These are phyloP conservation scores for Cheirogaleus medius DNA, from an alignment of 2,113 vertebrate genomes.

Conservation along the genomic window DNA sequence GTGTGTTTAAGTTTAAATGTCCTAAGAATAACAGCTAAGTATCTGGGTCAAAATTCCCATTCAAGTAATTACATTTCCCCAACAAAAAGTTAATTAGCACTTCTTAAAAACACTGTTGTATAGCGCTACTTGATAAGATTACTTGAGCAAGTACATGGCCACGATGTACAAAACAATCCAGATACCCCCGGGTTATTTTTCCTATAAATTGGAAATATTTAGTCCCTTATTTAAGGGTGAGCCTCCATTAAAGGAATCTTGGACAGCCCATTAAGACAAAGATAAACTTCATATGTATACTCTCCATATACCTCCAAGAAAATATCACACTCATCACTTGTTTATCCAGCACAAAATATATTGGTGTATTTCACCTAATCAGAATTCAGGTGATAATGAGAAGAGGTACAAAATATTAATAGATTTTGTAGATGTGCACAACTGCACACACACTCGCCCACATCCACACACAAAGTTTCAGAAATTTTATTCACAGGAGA, in stretches of 20 bases:
- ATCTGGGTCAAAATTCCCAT: slow-evolving; percentile 66
- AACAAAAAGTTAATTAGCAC: slow-evolving; percentile 63
- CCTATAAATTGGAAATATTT: neutral
- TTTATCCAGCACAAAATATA: neutral
- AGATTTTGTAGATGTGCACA: neutral
- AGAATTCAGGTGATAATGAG: neutral
- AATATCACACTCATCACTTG: neutral
- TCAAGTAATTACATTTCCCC: slow-evolving; percentile 62
- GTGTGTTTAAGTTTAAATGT: slow-evolving; percentile 42
- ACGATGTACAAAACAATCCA: neutral
- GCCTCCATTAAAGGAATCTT: neutral
- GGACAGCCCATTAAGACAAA: neutral
- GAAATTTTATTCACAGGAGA: neutral
- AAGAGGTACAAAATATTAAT: neutral
- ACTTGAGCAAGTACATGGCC: neutral
- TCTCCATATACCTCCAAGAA: slow-evolving; percentile 1
- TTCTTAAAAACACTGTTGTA: slow-evolving; percentile 6
- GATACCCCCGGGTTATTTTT: neutral
- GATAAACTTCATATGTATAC: neutral
- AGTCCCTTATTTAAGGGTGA: neutral
- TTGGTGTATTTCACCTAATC: neutral
- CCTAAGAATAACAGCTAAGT: slow-evolving; percentile 52
- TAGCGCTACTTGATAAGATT: slow-evolving; percentile 20
- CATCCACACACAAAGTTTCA: neutral
- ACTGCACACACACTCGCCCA: neutral